These are phyloP conservation scores for Ylistrum balloti DNA, from an alignment of 1,140 invertebrate genomes.

Conservation along the genomic window DNA sequence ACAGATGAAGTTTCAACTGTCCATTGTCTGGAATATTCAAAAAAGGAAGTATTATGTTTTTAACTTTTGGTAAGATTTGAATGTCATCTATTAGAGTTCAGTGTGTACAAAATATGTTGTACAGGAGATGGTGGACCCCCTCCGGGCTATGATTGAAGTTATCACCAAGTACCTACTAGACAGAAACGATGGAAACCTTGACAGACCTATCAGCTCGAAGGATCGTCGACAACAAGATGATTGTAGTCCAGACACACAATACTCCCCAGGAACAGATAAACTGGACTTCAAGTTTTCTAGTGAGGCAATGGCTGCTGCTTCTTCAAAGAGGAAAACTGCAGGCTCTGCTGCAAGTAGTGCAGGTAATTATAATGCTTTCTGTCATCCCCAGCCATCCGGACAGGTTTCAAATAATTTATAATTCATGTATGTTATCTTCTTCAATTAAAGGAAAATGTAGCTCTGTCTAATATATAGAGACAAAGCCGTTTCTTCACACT, in stretches of 20 bases:
- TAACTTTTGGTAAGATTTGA: too few relatives aligned
- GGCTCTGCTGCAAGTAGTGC: conserved; percentile 1
- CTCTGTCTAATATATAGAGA: too few relatives aligned
- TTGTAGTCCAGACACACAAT: conserved; percentile 51
- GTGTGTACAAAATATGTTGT: too few relatives aligned
- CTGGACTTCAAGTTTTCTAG: conserved; percentile 37
- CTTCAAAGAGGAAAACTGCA: not conserved
- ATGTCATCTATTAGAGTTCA: too few relatives aligned
- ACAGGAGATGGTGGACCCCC: conserved; percentile 74
- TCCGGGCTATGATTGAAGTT: conserved; percentile 79
- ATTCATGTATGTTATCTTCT: too few relatives aligned
- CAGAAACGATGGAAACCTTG: conserved; percentile 31
- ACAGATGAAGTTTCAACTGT: too few relatives aligned
- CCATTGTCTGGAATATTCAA: too few relatives aligned
- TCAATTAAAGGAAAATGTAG: too few relatives aligned
- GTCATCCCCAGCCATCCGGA: too few relatives aligned
- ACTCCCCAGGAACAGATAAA: conserved; percentile 51
- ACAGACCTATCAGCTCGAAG: not conserved
- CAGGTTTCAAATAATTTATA: too few relatives aligned
- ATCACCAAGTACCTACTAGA: conserved; percentile 75
- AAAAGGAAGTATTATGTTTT: too few relatives aligned
- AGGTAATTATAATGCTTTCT: not conserved
- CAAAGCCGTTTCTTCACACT: too few relatives aligned
- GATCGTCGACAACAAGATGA: conserved; percentile 36
- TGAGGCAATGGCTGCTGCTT: not conserved